phyloP scores from a whole-genome alignment of 2,888 invertebrate species.

The Chrysodeixis includens region DNA sequence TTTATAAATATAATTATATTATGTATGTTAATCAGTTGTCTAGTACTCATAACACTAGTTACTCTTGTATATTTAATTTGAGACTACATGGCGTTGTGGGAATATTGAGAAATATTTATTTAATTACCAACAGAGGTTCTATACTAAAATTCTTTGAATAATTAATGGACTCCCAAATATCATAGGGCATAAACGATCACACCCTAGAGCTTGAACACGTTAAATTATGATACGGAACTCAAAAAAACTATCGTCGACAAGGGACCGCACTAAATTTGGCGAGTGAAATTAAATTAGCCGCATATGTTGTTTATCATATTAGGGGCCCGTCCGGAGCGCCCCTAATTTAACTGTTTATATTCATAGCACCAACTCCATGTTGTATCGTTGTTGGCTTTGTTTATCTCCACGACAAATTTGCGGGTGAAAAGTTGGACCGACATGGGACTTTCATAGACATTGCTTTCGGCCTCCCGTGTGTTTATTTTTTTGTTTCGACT shows the following conservation, averaged over 20 bases:
- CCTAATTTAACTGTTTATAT: conserved; percentile 88
- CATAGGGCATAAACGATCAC: not conserved
- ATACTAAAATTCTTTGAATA: too few relatives aligned
- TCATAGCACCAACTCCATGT: conserved; percentile 78
- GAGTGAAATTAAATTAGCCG: conserved; percentile 82
- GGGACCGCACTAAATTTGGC: conserved; percentile 70
- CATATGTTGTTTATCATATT: conserved; percentile 81
- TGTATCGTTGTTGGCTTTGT: conserved; percentile 76
- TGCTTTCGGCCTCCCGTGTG: conserved; percentile 13
- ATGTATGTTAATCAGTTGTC: too few relatives aligned
- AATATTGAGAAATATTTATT: too few relatives aligned
- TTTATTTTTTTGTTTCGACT: conserved; percentile 34
- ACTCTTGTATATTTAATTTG: too few relatives aligned
- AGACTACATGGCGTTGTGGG: too few relatives aligned
- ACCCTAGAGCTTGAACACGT: not conserved
- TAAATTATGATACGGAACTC: conserved; percentile 23
- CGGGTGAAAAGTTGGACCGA: conserved; percentile 73
- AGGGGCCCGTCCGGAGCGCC: conserved; percentile 53
- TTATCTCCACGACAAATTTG: conserved; percentile 83
- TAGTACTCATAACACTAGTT: too few relatives aligned
- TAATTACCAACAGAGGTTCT: too few relatives aligned
- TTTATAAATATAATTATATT: too few relatives aligned
- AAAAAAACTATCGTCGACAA: conserved; percentile 60
- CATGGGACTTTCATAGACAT: conserved; percentile 45
- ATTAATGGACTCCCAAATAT: not conserved